Evolutionary conservation across 2,113 vertebrate genomes (phyloP), one percentile per base, ranked within the genome.

Genomic region (Bolborhynchus lineola): DNA sequence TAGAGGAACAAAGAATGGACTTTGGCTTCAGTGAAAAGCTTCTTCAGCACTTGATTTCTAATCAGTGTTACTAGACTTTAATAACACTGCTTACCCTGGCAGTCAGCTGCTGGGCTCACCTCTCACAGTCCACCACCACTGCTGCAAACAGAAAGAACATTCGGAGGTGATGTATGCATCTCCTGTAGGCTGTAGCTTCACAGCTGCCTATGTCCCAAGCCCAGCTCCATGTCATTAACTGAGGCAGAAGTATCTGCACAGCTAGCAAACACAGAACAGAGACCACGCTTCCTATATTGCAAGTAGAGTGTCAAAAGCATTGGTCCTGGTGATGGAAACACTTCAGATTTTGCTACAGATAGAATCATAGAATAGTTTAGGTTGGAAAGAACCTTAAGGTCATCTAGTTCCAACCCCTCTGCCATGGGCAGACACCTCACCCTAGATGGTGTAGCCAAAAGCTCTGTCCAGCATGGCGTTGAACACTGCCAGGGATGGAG

Each of bases 271-370:
- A 55, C 6, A 75, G 53, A 91, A 76, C 57, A n/a, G 35, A 53
- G 41, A 26, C 15, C 39, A 42, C 0, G 0, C 26, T 85, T 50
- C 69, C 63, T 42, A 5, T 11, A 14, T 1, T 3, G 44, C 20
- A 52, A 19, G 13, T 5, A 57, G 39, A 16, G 26, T 33, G 44
- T 35, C 29, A 89, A 68, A 72, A 87, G 42, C 70, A 52, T 17
- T 65, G 21, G 25, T 33, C 16, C 28, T 59, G 33, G 29, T 47
- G 26, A 77, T 33, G 15, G 47, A 62, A 93, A 85, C 62, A 57
- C 41, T 68, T 33, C 35, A 46, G 1, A 2, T 17, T 88, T 72
- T 50, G 29, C 74, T 53, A 35, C 47, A 84, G 44, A 23, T 12
- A 35, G 33, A 59, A 35, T 59, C 57, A 59, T 7, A 35, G 57